phyloP scores from a whole-genome alignment of 2,888 invertebrate genomes.

The Sceliomorpha sp. region DNA sequence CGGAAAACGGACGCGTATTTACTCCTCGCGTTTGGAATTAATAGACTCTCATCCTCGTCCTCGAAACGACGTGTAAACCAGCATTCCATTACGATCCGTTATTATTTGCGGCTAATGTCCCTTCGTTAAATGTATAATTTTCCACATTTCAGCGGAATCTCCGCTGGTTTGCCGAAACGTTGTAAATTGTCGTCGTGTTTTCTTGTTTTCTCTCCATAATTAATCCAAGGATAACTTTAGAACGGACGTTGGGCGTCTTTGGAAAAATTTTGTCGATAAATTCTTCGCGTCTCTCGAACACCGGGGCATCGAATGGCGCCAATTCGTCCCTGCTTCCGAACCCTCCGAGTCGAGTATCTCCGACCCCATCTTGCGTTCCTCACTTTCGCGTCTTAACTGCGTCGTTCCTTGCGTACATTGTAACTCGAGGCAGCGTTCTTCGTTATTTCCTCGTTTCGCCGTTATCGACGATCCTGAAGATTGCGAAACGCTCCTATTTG shows the following conservation, averaged over 20 bases:
- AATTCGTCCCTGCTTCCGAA: constrained; percentile 8
- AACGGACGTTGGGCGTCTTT: too few relatives aligned
- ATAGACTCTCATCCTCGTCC: constrained; percentile 35
- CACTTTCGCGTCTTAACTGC: constrained; percentile 22
- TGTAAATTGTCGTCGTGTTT: too few relatives aligned
- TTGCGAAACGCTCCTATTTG: constrained; percentile 41
- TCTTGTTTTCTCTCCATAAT: too few relatives aligned
- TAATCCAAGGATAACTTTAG: too few relatives aligned
- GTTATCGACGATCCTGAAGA: constrained; percentile 50
- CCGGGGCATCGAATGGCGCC: too few relatives aligned
- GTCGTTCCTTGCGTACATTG: constrained; percentile 27
- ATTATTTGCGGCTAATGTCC: too few relatives aligned
- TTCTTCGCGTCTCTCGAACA: too few relatives aligned
- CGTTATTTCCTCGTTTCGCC: constrained; percentile 46
- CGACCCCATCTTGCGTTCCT: constrained; percentile 11
- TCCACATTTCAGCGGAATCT: too few relatives aligned
- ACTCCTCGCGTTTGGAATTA: constrained; percentile 31
- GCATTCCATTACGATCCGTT: too few relatives aligned
- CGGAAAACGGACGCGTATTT: constrained; percentile 40
- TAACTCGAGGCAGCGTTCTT: constrained; percentile 38
- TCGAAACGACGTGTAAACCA: constrained; percentile 8
- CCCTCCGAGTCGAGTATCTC: constrained; percentile 5
- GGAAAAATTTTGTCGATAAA: too few relatives aligned
- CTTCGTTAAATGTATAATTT: too few relatives aligned
- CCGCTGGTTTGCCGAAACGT: too few relatives aligned